Evolutionary conservation across 2,888 invertebrate genomes (phyloP), one percentile per base, ranked within the genome.

Genomic region (Deroplatys truncata): DNA sequence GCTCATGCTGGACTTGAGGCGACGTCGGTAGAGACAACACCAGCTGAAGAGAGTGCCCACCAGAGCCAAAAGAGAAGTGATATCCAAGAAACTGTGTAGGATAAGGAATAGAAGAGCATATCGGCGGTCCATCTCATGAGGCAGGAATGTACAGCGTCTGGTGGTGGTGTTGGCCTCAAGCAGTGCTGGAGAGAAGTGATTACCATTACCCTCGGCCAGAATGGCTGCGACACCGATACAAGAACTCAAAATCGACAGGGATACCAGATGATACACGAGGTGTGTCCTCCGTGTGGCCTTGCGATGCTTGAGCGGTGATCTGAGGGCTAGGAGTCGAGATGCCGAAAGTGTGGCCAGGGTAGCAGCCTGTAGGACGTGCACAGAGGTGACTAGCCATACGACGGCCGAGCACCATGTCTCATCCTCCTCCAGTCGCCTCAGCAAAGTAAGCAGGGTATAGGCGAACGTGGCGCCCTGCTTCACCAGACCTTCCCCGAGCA

Each of bases 191-290:
- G 13, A 29, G 9, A n/a, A 28, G 16, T 16, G 85, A 9, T 86
- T 82, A 5, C 28, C 29, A 8, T 86, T 83, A 10, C 72, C 29
- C 25, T 93, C 91, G 2, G 94, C 94, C 90, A 95, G 92, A 29
- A 95, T 93, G 28, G 94, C 94, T 25, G 95, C 95, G 0, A 94
- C 94, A 0, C 95, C 95, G 3, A 95, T 94, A 92, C 95, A 94
- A 3, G 94, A 93, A 90, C 94, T 94, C 49, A 95, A 92, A 28
- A 94, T 93, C 16, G 94, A 94, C 90, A 95, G 92, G 87, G 94
- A 94, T 89, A 94, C 94, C 88, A 95, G 91, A 91, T 95, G 95
- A 91, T 95, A 95, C 72, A 94, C 92, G 43, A 94, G 92, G 90
- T 94, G 94, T 0, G 94, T 93, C 20, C 94, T 93, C 9, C 92